phyloP scores from a whole-genome alignment of 2,797 vertebrate genomes.

The Borostomias antarcticus region DNA sequence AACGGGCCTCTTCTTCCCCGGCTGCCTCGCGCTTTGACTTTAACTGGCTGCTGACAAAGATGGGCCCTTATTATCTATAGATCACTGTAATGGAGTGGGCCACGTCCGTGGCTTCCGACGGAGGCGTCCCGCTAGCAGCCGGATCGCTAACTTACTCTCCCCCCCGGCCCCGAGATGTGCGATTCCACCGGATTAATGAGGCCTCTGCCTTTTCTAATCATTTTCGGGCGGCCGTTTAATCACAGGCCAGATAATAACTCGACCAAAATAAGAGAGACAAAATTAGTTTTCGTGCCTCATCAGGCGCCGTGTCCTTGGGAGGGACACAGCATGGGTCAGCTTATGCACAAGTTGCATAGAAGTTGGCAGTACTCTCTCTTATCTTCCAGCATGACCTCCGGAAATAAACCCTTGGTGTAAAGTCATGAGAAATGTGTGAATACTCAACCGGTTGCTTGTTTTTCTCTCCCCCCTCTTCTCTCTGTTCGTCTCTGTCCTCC shows the following conservation, averaged over 20 bases:
- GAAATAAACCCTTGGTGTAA: conserved; percentile 28
- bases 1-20: conserved; percentile 41
- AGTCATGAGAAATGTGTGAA: conserved; percentile 6
- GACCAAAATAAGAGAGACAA: conserved; percentile 65
- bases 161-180: conserved; percentile 45
- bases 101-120: conserved; percentile 49
- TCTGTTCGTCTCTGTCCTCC: conserved; percentile 7
- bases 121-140: conserved; percentile 42
- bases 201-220: conserved; percentile 71
- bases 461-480: conserved; percentile 7
- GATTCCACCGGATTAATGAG: conserved; percentile 68
- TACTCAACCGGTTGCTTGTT: conserved; percentile 38
- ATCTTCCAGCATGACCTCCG: conserved; percentile 1
- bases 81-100: conserved; percentile 62
- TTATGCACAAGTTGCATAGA: conserved; percentile 51
- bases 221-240: conserved; percentile 70
- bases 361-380: not conserved
- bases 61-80: conserved; percentile 57
- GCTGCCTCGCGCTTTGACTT: conserved; percentile 43
- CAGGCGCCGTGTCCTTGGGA: conserved; percentile 66
- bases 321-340: conserved; percentile 55
- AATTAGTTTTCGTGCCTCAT: conserved; percentile 68
- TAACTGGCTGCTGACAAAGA: conserved; percentile 37
- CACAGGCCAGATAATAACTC: conserved; percentile 73
- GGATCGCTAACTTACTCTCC: conserved; percentile 55